phyloP scores from a whole-genome alignment of 2,888 invertebrate species.

The Anthoptus insignis region DNA sequence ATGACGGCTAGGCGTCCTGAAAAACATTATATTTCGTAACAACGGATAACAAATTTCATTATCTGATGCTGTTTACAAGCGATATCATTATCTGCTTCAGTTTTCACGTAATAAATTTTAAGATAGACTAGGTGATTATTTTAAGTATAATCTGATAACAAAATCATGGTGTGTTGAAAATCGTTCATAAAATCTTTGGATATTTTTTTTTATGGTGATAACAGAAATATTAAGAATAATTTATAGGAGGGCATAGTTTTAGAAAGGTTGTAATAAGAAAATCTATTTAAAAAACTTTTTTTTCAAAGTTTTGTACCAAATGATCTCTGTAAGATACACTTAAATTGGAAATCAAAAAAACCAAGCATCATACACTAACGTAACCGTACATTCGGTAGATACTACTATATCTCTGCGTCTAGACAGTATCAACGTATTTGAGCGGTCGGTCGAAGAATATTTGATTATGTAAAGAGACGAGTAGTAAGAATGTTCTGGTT shows the following conservation, averaged over 20 bases:
- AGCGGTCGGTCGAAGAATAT: slow-evolving; percentile 68
- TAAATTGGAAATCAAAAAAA: too few relatives aligned
- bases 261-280: too few relatives aligned
- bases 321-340: too few relatives aligned
- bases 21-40: slow-evolving; percentile 58
- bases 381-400: slow-evolving; percentile 36
- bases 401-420: slow-evolving; percentile 52
- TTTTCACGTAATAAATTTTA: slow-evolving; percentile 47
- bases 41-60: slow-evolving; percentile 73
- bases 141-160: too few relatives aligned
- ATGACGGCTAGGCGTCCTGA: slow-evolving; percentile 62
- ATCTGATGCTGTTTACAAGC: slow-evolving; percentile 71
- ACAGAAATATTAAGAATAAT: too few relatives aligned
- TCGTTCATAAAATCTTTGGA: too few relatives aligned
- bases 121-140: slow-evolving; percentile 1
- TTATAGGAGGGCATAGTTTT: too few relatives aligned
- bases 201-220: too few relatives aligned
- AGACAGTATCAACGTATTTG: slow-evolving; percentile 65
- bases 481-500: slow-evolving; percentile 51
- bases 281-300: too few relatives aligned
- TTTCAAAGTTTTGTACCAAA: too few relatives aligned
- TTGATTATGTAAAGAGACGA: slow-evolving; percentile 75
- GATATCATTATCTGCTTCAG: slow-evolving; percentile 64
- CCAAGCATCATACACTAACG: too few relatives aligned
- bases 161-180: background rate